phyloP scores from a whole-genome alignment of 2,113 vertebrate species.

The Dasyurus viverrinus region DNA sequence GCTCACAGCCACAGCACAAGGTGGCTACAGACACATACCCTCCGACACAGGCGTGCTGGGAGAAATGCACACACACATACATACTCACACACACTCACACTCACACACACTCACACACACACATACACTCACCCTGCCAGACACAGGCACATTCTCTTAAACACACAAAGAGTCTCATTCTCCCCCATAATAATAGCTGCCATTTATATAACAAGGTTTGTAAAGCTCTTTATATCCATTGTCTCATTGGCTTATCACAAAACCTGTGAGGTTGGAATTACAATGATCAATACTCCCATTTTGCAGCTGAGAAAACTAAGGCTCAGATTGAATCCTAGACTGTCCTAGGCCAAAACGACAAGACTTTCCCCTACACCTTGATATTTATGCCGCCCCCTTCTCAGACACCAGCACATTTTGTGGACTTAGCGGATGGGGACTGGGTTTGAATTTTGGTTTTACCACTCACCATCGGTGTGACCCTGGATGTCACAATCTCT shows the following conservation, averaged over 20 bases:
- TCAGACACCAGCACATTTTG: background rate
- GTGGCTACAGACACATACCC: background rate
- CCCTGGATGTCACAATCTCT: background rate
- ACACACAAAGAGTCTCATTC: background rate
- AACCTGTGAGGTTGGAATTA: background rate
- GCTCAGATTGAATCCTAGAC: background rate
- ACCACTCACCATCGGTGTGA: background rate
- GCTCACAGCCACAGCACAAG: background rate
- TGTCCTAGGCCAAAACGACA: background rate
- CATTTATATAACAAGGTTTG: background rate
- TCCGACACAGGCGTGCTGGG: background rate
- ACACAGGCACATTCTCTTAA: background rate
- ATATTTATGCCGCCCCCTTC: background rate
- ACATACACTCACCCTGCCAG: background rate
- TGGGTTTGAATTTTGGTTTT: background rate
- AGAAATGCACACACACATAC: background rate
- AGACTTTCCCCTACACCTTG: background rate
- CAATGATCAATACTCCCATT: background rate
- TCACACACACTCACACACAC: background rate
- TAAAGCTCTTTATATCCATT: background rate
- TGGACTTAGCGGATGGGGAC: background rate
- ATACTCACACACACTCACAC: background rate
- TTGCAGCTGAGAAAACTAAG: conserved; percentile 24
- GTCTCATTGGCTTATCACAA: background rate
- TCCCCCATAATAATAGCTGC: background rate